Base-by-base conservation (phyloP, 2,888 invertebrate genomes). In the Phyto melanocephala region DNA sequence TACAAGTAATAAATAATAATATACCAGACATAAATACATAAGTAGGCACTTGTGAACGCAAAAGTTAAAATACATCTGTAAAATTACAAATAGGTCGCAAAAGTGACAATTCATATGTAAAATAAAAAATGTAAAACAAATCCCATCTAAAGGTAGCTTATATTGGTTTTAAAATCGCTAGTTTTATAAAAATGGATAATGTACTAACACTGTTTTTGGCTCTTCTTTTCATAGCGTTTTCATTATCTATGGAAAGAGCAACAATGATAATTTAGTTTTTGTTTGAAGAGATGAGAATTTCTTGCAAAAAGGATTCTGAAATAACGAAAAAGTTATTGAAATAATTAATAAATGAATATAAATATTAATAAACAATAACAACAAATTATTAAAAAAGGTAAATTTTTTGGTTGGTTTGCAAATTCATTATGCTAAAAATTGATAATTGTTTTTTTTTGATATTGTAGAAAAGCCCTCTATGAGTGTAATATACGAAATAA, bases 241-340 rank as follows among this genome's bases (percentile, higher is more conserved):
- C 63, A 17, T 56, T 17, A 28, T 28, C 74, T 62, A 54, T 70
- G 50, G 68, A 28, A 28, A 28, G 72, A 78, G 80, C 80, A 84
- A 80, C 82, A 84, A 78, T 80, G 65, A 65, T 80, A 84, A 80
- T 33, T 70, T 70, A 33, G 15, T 63, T 75, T 81, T 81, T 81
- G 20, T 54, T 79, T 72, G 10, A 65, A 75, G 65, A 65, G 22
- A 70, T 77, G 33, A 62, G 63, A 77, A 70, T 40, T 70, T 79
- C 62, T 70, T 37, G 54, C 24, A 65, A 62, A 70, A 15, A 20
- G 42, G 17, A 67, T 71, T 72, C n/a, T 20, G 8, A 17, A 71
- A 70, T 60, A 58, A 15, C 15, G n/a, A 20, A 1, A 52, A 52
- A 15, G n/a, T 17, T 37, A n/a, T 28, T 52, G 37, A 52, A 60